Percentiles rank a stretch among this genome's conserved stretches.
These are phyloP conservation scores for Arizona elegans DNA, from an alignment of 2,113 vertebrate genomes.

Conservation along the genomic window DNA sequence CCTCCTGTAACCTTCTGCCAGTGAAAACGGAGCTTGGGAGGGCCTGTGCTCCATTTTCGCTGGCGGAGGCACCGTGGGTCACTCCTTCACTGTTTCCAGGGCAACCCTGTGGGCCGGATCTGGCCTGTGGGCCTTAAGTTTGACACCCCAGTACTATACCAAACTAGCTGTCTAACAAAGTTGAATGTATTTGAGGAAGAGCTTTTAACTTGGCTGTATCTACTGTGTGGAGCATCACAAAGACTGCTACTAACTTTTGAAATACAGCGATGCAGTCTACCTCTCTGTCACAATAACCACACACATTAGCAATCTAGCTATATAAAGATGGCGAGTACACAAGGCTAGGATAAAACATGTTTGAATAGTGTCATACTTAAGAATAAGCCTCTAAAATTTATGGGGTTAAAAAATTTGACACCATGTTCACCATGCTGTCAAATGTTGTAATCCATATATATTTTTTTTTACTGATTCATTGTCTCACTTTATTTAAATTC, in stretches of 20 bases:
- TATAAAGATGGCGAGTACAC: neutral
- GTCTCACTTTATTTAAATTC: neutral
- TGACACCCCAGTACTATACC: neutral
- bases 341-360: neutral
- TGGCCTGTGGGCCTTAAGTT: too few relatives aligned
- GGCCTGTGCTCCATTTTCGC: too few relatives aligned
- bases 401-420: neutral
- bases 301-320: neutral
- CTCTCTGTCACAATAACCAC: neutral
- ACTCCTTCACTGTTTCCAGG: too few relatives aligned
- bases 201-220: neutral
- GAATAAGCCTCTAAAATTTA: neutral
- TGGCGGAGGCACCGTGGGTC: too few relatives aligned
- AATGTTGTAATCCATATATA: too few relatives aligned
- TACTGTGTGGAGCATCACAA: neutral
- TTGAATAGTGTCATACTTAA: neutral
- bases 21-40: too few relatives aligned
- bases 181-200: neutral
- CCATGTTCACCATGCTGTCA: neutral
- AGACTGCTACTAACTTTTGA: neutral
- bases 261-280: neutral
- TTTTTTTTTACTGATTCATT: neutral
- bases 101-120: too few relatives aligned
- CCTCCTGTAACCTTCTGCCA: too few relatives aligned
- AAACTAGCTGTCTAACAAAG: neutral